Base-by-base conservation (phyloP, 2,113 vertebrate species). In the Perca schrenkii region DNA sequence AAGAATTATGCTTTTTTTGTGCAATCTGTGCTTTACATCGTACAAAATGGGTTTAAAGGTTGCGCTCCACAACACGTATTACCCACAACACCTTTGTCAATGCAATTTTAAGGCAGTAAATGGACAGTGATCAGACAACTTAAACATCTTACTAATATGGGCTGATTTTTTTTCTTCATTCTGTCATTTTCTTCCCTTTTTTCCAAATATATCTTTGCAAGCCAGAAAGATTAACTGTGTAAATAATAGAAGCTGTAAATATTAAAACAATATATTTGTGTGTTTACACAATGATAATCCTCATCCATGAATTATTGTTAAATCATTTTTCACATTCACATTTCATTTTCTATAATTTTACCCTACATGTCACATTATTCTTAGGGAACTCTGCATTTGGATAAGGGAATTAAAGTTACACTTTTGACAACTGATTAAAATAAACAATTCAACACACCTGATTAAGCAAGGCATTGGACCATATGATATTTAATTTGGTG, bases 401-500 rank as follows among this genome's bases (percentile, higher is more conserved):
- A 90, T 46, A 49, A 52, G 79, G 6, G 7, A 31, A 88, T 88
- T 91, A 88, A 76, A 83, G n/a, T 83, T 63, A 57, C 13, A 79
- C 81, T 83, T 92, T 71, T 93, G 86, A 90, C 83, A 93, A 5
- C 34, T 63, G 25, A 79, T 88, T 69, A 84, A 87, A 92, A 91
- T 73, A 91, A 92, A 91, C 58, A 88, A 52, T 74, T 80, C 28
- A 74, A 43, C n/a, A 65, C 22, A 58, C 43, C 66, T 91, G 50
- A 86, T 86, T 86, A 64, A 74, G 72, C 19, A 50, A 65, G 36
- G 22, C 81, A 86, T 40, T 86, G 76, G 14, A 11, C 66, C 70
- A n/a, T 89, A 85, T 67, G 15, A 61, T 60, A 40, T 88, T 93
- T 90, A 86, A 91, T 93, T 93, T 91, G 77, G 49, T 94, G 70